phyloP scores from a whole-genome alignment of 2,888 invertebrate species.

The Crocallis elinguaria region DNA sequence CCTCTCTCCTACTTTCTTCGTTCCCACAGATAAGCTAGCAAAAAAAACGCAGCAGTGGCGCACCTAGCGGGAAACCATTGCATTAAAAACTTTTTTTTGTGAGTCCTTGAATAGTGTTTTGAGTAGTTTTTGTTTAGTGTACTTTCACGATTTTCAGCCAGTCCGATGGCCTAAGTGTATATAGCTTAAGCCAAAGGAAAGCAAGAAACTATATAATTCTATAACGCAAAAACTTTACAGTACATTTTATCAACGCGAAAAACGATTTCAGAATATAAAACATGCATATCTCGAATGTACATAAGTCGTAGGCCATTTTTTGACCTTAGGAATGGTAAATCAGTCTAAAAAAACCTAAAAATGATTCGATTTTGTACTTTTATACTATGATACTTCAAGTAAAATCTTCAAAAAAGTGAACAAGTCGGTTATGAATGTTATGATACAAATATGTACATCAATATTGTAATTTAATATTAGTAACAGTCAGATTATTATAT shows the following conservation, averaged over 20 bases:
- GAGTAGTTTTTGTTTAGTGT: no score
- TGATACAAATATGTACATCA: conserved; percentile 6
- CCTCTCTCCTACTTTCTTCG: no score
- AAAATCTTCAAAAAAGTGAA: conserved; percentile 2
- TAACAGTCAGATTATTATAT: no score
- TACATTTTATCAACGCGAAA: not conserved
- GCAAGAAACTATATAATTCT: not conserved
- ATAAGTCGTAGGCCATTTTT: conserved; percentile 28
- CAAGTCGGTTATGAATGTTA: not conserved
- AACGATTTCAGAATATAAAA: not conserved
- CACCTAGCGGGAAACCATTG: no score
- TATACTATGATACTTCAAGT: not conserved
- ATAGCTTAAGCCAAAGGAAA: not conserved
- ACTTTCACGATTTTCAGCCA: no score
- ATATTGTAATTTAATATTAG: no score
- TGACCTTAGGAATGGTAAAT: conserved; percentile 38
- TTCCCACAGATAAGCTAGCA: no score
- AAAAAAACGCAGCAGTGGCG: no score
- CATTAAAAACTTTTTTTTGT: no score
- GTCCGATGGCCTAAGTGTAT: not conserved
- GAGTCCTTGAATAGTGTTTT: no score
- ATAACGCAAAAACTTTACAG: not conserved
- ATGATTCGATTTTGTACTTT: not conserved
- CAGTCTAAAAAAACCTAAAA: conserved; percentile 33
- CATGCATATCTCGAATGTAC: conserved; percentile 15